Evolutionary conservation across 2,797 vertebrate species (phyloP), one percentile per base, ranked within the genome.

Genomic region (Propithecus perrieri): DNA sequence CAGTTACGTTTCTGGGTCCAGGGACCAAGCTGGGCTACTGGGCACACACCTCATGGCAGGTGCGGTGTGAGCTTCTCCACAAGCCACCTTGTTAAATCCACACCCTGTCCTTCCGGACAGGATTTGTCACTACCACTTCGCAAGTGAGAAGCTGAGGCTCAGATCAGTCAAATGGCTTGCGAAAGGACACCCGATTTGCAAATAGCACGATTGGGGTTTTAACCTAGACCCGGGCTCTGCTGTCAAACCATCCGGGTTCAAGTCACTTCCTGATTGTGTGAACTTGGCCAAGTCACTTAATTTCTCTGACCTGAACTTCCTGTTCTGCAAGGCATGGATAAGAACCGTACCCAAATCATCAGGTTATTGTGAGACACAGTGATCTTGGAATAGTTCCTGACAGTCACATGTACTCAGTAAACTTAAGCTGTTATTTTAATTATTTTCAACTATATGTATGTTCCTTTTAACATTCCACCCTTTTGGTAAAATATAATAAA

Each of bases 291-390:
- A 38, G 17, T 76, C 48, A 41, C 4, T 50, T 63, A n/a, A 72
- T 2, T 20, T 67, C 63, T 92, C 78, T 92, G 74, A 83, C 35
- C 35, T 96, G 50, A 91, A 53, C 46, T 35, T 75, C n/a, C 38
- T 76, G 22, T 95, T 75, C 71, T 84, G 61, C 24, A 43, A 57
- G 57, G 18, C 12, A 30, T 38, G 28, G 43, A 26, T 46, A 53
- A 53, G 43, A 57, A 53, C 26, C 17, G 15, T 4, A 35, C 57
- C 35, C 50, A 12, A 30, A 22, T 50, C 14, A 5, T 63, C 6
- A 3, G 43, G 41, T 22, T 81, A 13, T 61, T 28, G 24, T 43
- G 24, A 72, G 38, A 12, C 4, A 17, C 30, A 38, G 1, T 4
- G 48, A 18, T 17, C 53, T 87, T 33, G 53, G 67, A 81, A 48